Percentiles rank a stretch among this genome's conserved stretches.
Conservation (phyloP, 2,797 vertebrate species). For the Dromococcyx pavoninus region DNA sequence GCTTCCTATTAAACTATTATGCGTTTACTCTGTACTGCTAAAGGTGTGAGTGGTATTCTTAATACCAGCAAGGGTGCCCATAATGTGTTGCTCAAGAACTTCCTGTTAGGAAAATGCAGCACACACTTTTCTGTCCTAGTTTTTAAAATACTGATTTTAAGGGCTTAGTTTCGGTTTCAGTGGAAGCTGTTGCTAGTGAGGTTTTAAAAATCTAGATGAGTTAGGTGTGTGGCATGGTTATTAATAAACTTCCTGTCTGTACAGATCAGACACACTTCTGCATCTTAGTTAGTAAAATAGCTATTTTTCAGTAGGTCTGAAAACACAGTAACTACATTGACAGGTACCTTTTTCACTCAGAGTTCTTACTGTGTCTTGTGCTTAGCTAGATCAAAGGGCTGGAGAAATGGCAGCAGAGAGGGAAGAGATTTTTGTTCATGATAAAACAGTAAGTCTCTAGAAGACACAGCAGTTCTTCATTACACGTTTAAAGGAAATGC, state of each 20-base stretch:
- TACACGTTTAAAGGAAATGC: not conserved
- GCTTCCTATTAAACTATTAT: not conserved
- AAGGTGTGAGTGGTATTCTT: not conserved
- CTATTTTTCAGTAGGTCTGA: not conserved
- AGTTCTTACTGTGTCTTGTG: not conserved
- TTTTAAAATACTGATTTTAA: not conserved
- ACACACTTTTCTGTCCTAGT: not conserved
- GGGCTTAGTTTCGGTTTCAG: not conserved
- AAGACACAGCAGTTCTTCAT: not conserved
- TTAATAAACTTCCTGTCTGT: not conserved
- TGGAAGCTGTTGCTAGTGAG: not conserved
- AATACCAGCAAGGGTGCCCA: not conserved
- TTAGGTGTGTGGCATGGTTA: not conserved
- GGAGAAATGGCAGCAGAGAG: not conserved
- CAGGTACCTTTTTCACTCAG: not conserved
- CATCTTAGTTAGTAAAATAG: not conserved
- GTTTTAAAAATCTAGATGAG: not conserved
- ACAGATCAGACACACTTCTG: not conserved
- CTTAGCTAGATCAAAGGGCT: not conserved
- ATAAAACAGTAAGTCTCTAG: not conserved
- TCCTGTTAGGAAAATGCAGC: not conserved
- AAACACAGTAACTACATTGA: not conserved
- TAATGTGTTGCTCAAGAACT: not conserved
- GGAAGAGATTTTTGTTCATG: not conserved
- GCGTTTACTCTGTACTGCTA: not conserved